Percentiles rank a stretch among this genome's conserved stretches.
phyloP scores from a whole-genome alignment of 2,888 invertebrate species.

The Neoascia interrupta region DNA sequence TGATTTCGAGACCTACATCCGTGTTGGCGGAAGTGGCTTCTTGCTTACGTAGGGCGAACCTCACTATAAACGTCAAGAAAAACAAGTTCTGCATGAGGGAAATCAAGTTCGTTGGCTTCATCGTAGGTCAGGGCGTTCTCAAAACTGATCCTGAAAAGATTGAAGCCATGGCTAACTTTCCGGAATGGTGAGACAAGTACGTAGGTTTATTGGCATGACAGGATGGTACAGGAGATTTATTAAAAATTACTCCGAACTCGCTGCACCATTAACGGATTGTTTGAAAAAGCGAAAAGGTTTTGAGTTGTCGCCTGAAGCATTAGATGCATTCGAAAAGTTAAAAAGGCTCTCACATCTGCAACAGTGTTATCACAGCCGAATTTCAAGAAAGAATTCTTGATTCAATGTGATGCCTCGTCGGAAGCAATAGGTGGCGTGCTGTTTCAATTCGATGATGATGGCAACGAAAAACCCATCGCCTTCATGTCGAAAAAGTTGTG shows the following conservation, averaged over 20 bases:
- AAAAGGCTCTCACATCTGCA: not conserved
- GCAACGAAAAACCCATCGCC: not conserved
- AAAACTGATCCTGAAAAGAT: too few relatives aligned
- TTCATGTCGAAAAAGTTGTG: not conserved
- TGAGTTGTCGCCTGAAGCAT: not conserved
- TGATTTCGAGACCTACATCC: too few relatives aligned
- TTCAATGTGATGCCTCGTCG: not conserved
- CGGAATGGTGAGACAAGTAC: too few relatives aligned
- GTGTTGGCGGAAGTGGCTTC: too few relatives aligned
- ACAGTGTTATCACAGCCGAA: not conserved
- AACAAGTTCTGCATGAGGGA: too few relatives aligned
- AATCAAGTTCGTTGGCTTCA: too few relatives aligned
- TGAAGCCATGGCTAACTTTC: too few relatives aligned
- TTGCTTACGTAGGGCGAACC: too few relatives aligned
- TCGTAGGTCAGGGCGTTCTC: too few relatives aligned
- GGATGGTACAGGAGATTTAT: not conserved
- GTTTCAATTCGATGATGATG: not conserved
- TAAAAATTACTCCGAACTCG: not conserved
- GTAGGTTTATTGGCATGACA: not conserved
- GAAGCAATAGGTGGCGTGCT: too few relatives aligned
- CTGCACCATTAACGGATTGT: not conserved
- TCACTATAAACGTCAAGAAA: too few relatives aligned
- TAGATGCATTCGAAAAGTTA: not conserved
- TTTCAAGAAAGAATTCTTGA: not conserved
- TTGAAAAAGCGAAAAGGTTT: not conserved